These are phyloP conservation scores for Bombycilla garrulus DNA, from an alignment of 2,113 vertebrate genomes.

Conservation along the genomic window DNA sequence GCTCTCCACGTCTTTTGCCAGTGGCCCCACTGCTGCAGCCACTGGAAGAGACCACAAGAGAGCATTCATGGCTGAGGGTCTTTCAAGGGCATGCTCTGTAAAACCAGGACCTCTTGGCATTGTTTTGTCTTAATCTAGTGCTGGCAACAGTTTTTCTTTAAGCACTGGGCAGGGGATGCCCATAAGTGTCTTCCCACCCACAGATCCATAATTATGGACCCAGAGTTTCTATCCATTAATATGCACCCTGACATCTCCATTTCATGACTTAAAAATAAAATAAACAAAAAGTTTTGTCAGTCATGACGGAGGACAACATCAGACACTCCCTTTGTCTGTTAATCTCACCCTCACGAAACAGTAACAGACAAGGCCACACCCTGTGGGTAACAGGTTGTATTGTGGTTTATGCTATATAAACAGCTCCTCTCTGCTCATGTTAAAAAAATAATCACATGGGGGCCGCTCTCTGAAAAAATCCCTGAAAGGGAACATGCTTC, in stretches of 20 bases:
- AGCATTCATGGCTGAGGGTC: not conserved
- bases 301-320: not conserved
- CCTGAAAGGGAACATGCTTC: not conserved
- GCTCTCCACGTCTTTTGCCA: slow-evolving; percentile 87
- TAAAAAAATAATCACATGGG: not conserved
- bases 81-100: not conserved
- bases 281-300: not conserved
- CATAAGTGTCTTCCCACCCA: not conserved
- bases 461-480: not conserved
- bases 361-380: not conserved
- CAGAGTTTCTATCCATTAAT: not conserved
- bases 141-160: not conserved
- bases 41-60: slow-evolving; percentile 21
- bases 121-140: not conserved
- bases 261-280: not conserved
- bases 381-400: not conserved
- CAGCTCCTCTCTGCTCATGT: not conserved
- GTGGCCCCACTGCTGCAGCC: slow-evolving; percentile 73
- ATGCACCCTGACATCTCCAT: accelerated
- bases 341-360: not conserved
- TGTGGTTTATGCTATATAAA: not conserved
- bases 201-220: not conserved
- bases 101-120: not conserved
- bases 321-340: not conserved
- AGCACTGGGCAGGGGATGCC: not conserved